Evolutionary conservation across 1,140 invertebrate species (phyloP).

Genomic region (Caenorhabditis latens): DNA sequence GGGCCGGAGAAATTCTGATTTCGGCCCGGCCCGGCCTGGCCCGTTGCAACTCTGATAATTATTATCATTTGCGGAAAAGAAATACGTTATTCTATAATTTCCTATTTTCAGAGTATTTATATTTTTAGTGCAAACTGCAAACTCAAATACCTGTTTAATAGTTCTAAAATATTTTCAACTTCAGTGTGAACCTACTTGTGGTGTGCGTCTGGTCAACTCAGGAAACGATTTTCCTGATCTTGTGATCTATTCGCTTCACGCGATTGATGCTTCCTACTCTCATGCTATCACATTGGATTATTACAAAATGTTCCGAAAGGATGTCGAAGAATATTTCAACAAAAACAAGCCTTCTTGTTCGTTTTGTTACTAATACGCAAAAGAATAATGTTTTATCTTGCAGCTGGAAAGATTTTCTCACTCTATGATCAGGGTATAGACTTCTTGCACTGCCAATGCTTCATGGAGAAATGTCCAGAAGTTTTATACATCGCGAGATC

Average conservation of each 20-base stretch:
- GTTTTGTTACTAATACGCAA: neutral
- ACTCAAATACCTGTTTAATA: no score
- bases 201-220: neutral
- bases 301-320: neutral
- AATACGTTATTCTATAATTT: no score
- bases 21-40: no score
- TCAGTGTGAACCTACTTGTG: slow-evolving; percentile 14
- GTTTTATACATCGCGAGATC: neutral
- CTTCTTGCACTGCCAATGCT: neutral
- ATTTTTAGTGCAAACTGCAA: no score
- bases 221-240: neutral
- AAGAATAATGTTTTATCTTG: neutral
- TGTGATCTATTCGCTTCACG: neutral
- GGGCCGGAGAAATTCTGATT: no score
- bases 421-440: neutral
- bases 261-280: neutral
- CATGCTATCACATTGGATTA: neutral
- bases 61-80: no score
- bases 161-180: neutral
- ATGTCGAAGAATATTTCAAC: neutral
- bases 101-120: no score
- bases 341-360: neutral
- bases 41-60: no score
- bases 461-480: neutral
- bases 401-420: neutral